phyloP scores from a whole-genome alignment of 2,888 invertebrate genomes.

The Tetropium fuscum region DNA sequence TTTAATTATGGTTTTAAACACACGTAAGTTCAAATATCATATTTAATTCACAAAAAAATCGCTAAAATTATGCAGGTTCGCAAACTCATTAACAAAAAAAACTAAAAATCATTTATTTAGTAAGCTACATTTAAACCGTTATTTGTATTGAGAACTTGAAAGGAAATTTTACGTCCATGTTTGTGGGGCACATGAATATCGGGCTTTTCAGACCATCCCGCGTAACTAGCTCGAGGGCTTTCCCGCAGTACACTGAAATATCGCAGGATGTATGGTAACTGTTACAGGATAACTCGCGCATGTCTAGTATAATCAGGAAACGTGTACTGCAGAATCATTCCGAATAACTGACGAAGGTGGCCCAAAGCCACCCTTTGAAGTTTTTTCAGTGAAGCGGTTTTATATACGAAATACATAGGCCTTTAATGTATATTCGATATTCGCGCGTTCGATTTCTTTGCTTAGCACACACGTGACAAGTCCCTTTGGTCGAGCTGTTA shows the following conservation, averaged over 20 bases:
- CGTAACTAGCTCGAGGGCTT: constrained; percentile 13
- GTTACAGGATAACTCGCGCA: constrained; percentile 39
- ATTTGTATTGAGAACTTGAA: not conserved
- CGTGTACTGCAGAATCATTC: constrained; percentile 43
- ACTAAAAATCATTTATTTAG: constrained; percentile 14
- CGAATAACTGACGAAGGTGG: constrained; percentile 32
- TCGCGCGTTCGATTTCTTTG: too few species aligned
- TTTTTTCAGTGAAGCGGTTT: not conserved
- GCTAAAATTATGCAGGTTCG: constrained; percentile 1
- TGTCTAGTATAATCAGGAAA: constrained; percentile 38
- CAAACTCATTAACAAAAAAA: constrained; percentile 23
- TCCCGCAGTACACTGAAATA: constrained; percentile 34
- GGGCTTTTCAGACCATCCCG: constrained; percentile 32
- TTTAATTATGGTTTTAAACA: constrained; percentile 40
- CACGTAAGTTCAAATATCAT: constrained; percentile 24
- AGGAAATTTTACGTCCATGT: constrained; percentile 8
- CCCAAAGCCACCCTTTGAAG: constrained; percentile 12
- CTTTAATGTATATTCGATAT: not conserved
- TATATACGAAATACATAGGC: not conserved
- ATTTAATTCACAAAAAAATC: not conserved
- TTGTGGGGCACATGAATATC: constrained; percentile 22
- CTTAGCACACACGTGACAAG: too few species aligned
- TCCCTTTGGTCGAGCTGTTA: too few species aligned
- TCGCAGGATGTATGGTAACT: constrained; percentile 33
- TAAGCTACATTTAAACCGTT: constrained; percentile 25